These are phyloP conservation scores for Hephaestus fuliginosus DNA, from an alignment of 2,797 vertebrate species.

Conservation along the genomic window DNA sequence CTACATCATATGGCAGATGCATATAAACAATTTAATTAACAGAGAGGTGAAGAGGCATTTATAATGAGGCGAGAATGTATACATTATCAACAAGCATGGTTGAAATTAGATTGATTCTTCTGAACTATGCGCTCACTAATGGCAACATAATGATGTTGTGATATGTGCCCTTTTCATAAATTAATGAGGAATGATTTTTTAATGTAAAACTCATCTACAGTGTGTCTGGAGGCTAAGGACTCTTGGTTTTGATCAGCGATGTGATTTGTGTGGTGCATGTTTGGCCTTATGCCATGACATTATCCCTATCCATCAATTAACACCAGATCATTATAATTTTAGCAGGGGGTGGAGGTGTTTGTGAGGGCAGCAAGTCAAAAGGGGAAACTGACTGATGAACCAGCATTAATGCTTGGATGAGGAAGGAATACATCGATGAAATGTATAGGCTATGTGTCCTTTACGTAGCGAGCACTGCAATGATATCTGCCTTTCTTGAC, in stretches of 20 bases:
- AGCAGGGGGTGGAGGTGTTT: slow-evolving; percentile 48
- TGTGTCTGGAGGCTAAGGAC: slow-evolving; percentile 57
- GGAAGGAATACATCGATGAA: slow-evolving; percentile 11
- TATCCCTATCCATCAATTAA: slow-evolving; percentile 74
- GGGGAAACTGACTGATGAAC: slow-evolving; percentile 37
- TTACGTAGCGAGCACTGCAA: slow-evolving; percentile 2
- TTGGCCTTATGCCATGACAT: slow-evolving; percentile 66
- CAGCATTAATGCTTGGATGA: slow-evolving; percentile 17
- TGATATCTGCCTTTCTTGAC: neutral
- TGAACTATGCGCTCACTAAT: slow-evolving; percentile 50
- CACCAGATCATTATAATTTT: slow-evolving; percentile 54
- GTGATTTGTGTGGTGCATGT: slow-evolving; percentile 58
- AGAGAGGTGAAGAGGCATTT: slow-evolving; percentile 17
- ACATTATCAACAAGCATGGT: slow-evolving; percentile 8
- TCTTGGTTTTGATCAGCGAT: slow-evolving; percentile 59
- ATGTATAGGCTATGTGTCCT: slow-evolving; percentile 4
- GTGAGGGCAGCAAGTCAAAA: slow-evolving; percentile 42
- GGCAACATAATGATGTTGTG: slow-evolving; percentile 47
- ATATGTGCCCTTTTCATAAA: slow-evolving; percentile 76
- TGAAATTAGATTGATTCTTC: slow-evolving; percentile 43
- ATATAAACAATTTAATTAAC: slow-evolving; percentile 42
- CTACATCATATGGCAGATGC: neutral
- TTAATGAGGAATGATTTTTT: slow-evolving; percentile 68
- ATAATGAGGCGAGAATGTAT: slow-evolving; percentile 23
- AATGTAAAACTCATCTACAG: slow-evolving; percentile 63